Conservation (phyloP, 2,113 vertebrate genomes). For the Zosterops japonicus region DNA sequence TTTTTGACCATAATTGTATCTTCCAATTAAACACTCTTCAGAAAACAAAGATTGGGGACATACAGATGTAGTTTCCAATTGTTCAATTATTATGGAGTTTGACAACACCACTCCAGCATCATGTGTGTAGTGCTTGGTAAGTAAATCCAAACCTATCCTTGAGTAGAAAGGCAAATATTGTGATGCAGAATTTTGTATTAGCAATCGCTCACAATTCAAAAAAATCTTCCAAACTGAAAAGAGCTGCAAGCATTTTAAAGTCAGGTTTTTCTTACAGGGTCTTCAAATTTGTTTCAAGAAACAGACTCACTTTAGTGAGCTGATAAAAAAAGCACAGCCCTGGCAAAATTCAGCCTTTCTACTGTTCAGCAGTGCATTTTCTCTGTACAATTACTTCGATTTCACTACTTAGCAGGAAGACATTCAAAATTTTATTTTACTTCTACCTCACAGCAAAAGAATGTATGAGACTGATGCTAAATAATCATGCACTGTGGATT, state of each 20-base stretch:
- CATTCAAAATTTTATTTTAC: conserved; percentile 67
- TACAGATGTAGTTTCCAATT: not conserved
- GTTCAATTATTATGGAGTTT: not conserved
- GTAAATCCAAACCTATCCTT: not conserved
- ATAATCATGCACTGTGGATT: conserved; percentile 24
- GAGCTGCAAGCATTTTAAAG: conserved; percentile 14
- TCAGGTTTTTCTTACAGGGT: not conserved
- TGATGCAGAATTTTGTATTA: not conserved
- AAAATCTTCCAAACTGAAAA: conserved; percentile 11
- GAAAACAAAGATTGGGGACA: not conserved
- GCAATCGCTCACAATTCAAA: not conserved
- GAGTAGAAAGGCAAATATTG: not conserved
- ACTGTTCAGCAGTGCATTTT: conserved; percentile 46
- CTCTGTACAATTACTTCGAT: conserved; percentile 42
- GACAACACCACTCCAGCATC: not conserved
- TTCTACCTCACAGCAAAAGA: conserved; percentile 23
- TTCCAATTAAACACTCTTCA: not conserved
- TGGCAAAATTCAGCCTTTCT: conserved; percentile 45
- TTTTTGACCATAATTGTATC: not conserved
- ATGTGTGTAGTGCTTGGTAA: not conserved
- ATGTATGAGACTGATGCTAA: conserved; percentile 37
- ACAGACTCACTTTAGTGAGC: conserved; percentile 34
- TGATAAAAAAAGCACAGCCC: not conserved
- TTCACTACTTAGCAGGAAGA: conserved; percentile 63
- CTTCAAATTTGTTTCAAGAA: not conserved